Percentiles rank a stretch among this genome's conserved stretches.
Conservation (phyloP, 1,140 invertebrate genomes). For the Papilio glaucus region DNA sequence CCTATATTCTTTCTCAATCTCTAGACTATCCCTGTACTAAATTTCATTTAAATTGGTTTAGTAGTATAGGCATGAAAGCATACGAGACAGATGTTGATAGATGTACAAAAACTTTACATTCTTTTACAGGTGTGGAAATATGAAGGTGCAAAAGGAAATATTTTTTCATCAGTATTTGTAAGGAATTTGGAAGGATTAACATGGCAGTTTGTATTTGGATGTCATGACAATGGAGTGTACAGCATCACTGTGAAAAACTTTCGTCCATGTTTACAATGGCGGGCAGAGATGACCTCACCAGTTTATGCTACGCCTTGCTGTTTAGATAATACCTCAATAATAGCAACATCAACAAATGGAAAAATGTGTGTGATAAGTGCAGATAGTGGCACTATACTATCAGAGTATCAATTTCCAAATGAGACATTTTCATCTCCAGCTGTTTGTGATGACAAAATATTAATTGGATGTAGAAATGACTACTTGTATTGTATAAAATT, state of each 20-base stretch:
- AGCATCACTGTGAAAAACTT: conserved; percentile 74
- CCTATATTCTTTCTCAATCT: no score
- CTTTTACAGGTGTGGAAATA: conserved; percentile 86
- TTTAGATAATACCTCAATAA: conserved; percentile 68
- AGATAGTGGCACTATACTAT: conserved; percentile 75
- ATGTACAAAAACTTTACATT: conserved; percentile 29
- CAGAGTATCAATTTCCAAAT: conserved; percentile 80
- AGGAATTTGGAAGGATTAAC: conserved; percentile 61
- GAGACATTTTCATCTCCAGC: conserved; percentile 89
- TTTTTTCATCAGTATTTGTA: conserved; percentile 87
- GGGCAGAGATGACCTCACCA: conserved; percentile 77
- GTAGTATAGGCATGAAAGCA: no score
- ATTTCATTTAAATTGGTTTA: no score
- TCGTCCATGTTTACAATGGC: conserved; percentile 72
- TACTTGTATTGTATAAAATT: conserved; percentile 86
- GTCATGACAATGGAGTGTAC: conserved; percentile 86
- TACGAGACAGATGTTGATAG: no score
- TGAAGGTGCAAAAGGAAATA: conserved; percentile 82
- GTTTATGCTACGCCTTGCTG: conserved; percentile 86
- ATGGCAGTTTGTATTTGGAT: conserved; percentile 85
- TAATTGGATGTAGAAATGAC: conserved; percentile 90
- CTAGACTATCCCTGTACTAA: no score
- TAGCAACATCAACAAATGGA: conserved; percentile 84
- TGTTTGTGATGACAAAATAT: conserved; percentile 81
- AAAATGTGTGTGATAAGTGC: conserved; percentile 83